These are phyloP conservation scores for Rapana venosa DNA, from an alignment of 2,888 invertebrate species.

Conservation along the genomic window DNA sequence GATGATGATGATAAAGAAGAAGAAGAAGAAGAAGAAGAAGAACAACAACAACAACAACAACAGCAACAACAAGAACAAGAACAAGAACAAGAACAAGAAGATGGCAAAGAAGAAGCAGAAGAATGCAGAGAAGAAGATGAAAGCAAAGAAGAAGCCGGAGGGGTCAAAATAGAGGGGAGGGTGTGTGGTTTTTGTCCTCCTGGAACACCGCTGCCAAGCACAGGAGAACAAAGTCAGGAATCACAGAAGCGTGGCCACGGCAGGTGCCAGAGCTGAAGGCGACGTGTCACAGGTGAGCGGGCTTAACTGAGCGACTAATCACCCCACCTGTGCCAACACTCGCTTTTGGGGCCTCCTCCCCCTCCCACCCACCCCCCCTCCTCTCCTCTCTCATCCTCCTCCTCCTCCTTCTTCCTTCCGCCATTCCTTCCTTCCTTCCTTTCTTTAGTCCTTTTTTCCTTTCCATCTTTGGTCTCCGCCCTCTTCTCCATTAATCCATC, in stretches of 20 bases:
- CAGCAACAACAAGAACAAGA: too few relatives aligned
- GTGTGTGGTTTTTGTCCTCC: too few relatives aligned
- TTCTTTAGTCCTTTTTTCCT: not conserved
- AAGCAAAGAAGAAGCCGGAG: not conserved
- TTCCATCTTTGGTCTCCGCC: not conserved
- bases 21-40: too few relatives aligned
- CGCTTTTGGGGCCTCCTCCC: too few relatives aligned
- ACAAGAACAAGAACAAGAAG: too few relatives aligned
- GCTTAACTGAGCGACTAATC: conserved; percentile 17
- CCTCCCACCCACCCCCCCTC: not conserved
- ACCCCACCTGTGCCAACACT: conserved; percentile 29
- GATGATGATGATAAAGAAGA: too few relatives aligned
- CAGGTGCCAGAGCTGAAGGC: conserved; percentile 21
- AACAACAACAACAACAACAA: too few relatives aligned
- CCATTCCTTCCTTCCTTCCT: not conserved
- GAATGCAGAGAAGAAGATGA: too few relatives aligned
- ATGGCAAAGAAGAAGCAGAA: too few relatives aligned
- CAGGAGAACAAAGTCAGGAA: not conserved
- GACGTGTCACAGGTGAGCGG: conserved; percentile 16
- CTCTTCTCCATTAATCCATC: too few relatives aligned
- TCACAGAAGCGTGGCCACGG: not conserved
- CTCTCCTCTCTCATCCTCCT: not conserved
- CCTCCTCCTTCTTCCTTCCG: not conserved
- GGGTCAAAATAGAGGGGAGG: not conserved
- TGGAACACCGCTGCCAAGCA: too few relatives aligned